Percentiles rank a stretch among this genome's conserved stretches.
phyloP scores from a whole-genome alignment of 2,888 invertebrate genomes.

The Mimumesa dahlbomi region DNA sequence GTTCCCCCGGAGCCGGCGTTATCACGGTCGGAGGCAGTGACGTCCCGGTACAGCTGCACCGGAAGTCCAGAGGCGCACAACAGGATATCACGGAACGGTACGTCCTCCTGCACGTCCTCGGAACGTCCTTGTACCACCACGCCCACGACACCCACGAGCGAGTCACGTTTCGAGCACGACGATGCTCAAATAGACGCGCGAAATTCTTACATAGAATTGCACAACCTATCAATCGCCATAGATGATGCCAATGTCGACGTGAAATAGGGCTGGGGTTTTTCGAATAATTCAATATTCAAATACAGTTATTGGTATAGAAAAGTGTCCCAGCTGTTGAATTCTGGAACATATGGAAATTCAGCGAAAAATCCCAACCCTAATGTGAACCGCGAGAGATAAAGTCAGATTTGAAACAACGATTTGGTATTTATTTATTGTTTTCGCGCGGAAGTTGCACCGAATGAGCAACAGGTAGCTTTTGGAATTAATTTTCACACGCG shows the following conservation, averaged over 20 bases:
- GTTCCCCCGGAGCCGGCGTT: conserved; percentile 85
- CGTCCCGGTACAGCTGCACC: conserved; percentile 89
- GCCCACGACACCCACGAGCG: conserved; percentile 66
- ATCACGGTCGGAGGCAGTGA: conserved; percentile 88
- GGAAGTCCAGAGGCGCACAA: conserved; percentile 88
- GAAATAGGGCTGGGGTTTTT: too few species aligned
- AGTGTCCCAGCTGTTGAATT: too few species aligned
- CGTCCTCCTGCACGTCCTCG: conserved; percentile 75
- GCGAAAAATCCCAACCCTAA: too few species aligned
- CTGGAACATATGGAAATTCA: too few species aligned
- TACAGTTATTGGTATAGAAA: too few species aligned
- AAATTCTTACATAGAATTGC: conserved; percentile 50
- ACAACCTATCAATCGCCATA: conserved; percentile 13
- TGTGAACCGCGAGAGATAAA: not conserved
- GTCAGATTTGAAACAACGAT: not conserved
- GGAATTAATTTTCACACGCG: too few species aligned
- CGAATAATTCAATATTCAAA: too few species aligned
- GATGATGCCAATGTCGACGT: conserved; percentile 16
- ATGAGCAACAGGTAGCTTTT: conserved; percentile 8
- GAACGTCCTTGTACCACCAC: conserved; percentile 68
- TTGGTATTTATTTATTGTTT: not conserved
- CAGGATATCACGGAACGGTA: conserved; percentile 87
- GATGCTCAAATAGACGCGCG: conserved; percentile 22
- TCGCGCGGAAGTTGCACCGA: not conserved
- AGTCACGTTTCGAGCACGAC: conserved; percentile 62